Evolutionary conservation across 1,140 invertebrate genomes (phyloP), one percentile per base, ranked within the genome.

Genomic region (Dendrolimus punctatus): DNA sequence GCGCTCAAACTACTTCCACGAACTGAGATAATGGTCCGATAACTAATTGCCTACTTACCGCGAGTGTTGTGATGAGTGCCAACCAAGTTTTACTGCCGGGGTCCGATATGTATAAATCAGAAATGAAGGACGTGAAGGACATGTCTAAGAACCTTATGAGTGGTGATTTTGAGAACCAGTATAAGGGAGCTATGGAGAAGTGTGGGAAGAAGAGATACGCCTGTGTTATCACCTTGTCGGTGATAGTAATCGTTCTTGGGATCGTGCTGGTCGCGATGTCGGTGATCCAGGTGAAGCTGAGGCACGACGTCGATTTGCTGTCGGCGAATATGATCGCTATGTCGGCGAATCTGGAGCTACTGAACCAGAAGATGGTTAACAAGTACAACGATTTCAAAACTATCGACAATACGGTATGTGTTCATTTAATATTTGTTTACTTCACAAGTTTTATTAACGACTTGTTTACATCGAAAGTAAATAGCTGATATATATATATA

Each of bases 61-160:
- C 66, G 49, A 60, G 51, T 47, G 53, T 51, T 69, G 69, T 71
- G 68, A 80, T 78, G 73, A 66, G 65, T 53, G 71, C 80, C 68
- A 75, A 80, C 51, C 57, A 74, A 62, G 73, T 71, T 38, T 69
- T 82, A 10, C 75, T 80, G 70, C 66, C 73, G 44, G 68, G 74
- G 48, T 50, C 64, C 36, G 61, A 62, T 56, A 66, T 66, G n/a
- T 81, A 81, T 76, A 79, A 83, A 55, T 79, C 76, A 4, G 76
- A 80, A 55, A 72, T 76, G 57, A 81, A 73, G 51, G 76, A 85
- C 51, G 65, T 59, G 8, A 76, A 77, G 64, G 82, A 85, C 64
- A 62, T 76, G 64, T 78, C 79, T 5, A 76, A 82, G 66, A 85
- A 82, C 49, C 71, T 85, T 68, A 77, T 85, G 67, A 76, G 77